Base-by-base conservation (phyloP, 2,888 invertebrate species). In the Flabesymbios commensalis region DNA sequence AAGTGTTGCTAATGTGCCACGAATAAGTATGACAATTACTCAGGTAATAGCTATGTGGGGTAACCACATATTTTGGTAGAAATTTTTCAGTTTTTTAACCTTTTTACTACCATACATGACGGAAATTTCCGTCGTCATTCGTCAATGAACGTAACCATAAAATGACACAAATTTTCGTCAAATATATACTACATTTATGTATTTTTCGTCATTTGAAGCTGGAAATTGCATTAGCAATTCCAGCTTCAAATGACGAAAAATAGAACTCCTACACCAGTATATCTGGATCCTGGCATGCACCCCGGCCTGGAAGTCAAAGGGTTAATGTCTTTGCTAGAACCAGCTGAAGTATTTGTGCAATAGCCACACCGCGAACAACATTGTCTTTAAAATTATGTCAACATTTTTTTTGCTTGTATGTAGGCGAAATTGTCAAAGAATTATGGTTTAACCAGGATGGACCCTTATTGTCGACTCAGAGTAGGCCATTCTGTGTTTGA, bases 401-500 rank as follows among this genome's bases (percentile, higher is more conserved):
- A 26, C 41, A 26, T 22, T 5, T 17, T 22, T 28, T 43, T 55
- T 43, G 17, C 17, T 28, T 22, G 19, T 39, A 54, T 59, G 4
- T 55, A 71, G 71, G 71, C 71, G 0, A 66, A 69, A 43, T 86
- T 96, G 63, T 90, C 90, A 7, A 94, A 95, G 85, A 96, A 96
- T 83, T 96, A 96, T 87, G 95, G 95, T 10, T 86, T 96, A 77
- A 91, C 93, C 1, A 88, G 93, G 61, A 97, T 96, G 96, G 96
- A 97, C 84, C 96, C 96, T 0, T 98, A 97, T 80, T 94, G 93
- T 33, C 87, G 97, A 60, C 84, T 98, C 59, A 88, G 95, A 68
- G 90, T 97, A 28, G 98, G 96, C 0, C 95, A 96, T 83, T 90
- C 91, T 74, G 91, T 95, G 61, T 95, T 94, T 83, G 97, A 98